phyloP scores from a whole-genome alignment of 2,888 invertebrate species.

The Drosophila tripunctata region DNA sequence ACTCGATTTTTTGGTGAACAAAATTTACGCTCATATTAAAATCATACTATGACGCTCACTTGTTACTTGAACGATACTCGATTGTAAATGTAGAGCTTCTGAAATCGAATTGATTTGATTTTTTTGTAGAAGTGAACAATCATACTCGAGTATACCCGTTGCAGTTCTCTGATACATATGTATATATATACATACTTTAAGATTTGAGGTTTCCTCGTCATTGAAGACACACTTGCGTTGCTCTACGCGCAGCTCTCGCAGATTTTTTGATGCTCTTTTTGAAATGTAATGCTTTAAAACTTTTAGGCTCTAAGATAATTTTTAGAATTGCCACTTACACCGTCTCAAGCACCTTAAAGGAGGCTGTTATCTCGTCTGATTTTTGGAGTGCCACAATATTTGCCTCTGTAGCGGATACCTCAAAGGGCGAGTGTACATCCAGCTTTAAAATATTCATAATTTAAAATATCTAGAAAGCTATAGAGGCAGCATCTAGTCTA shows the following conservation, averaged over 20 bases:
- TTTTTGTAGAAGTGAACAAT: too few species aligned
- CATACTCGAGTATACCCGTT: neutral
- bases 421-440: slow-evolving; percentile 82
- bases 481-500: neutral
- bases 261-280: slow-evolving; percentile 77
- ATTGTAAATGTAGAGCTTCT: too few species aligned
- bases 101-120: too few species aligned
- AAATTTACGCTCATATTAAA: too few species aligned
- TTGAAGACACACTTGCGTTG: slow-evolving; percentile 86
- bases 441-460: slow-evolving; percentile 70
- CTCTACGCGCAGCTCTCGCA: slow-evolving; percentile 83
- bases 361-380: slow-evolving; percentile 81
- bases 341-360: slow-evolving; percentile 82
- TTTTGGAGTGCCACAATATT: slow-evolving; percentile 77
- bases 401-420: slow-evolving; percentile 78
- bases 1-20: too few species aligned
- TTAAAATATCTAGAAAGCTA: neutral
- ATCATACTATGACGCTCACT: too few species aligned
- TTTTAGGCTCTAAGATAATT: neutral
- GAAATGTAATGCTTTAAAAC: neutral
- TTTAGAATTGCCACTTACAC: slow-evolving; percentile 72
- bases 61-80: too few species aligned
- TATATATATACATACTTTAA: slow-evolving; percentile 81
- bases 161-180: neutral
- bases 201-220: slow-evolving; percentile 84